Conservation (phyloP, 2,888 invertebrate genomes). For the Zonitis immaculata region DNA sequence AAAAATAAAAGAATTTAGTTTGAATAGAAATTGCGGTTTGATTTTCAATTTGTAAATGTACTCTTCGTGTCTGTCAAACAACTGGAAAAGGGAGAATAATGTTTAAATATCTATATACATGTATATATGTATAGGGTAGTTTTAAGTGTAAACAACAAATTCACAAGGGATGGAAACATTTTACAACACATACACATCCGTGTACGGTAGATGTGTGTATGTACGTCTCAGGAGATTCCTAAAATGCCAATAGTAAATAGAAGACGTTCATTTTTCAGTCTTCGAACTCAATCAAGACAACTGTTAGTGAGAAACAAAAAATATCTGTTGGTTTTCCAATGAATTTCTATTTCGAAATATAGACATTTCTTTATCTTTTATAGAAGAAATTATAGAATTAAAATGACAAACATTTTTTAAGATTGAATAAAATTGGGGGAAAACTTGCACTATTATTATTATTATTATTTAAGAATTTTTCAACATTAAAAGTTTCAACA, state of each 20-base stretch:
- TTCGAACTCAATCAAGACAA: slow-evolving; percentile 11
- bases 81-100: slow-evolving; percentile 3
- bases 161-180: slow-evolving; percentile 8
- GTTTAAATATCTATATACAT: slow-evolving; percentile 11
- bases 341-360: too few species aligned
- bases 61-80: not conserved
- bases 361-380: too few species aligned
- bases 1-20: too few species aligned
- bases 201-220: slow-evolving; percentile 1
- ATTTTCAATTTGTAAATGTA: too few species aligned
- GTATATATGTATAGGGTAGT: not conserved
- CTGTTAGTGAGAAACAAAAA: not conserved
- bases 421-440: too few species aligned
- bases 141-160: slow-evolving; percentile 18
- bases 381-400: too few species aligned
- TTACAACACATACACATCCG: not conserved
- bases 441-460: too few species aligned
- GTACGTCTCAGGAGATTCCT: slow-evolving; percentile 16
- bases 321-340: too few species aligned
- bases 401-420: too few species aligned
- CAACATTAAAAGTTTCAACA: too few species aligned
- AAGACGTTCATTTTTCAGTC: slow-evolving; percentile 6
- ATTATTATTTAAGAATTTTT: too few species aligned
- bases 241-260: slow-evolving; percentile 15
- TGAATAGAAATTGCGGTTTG: too few species aligned